A percentile compares a stretch with the other conserved stretches of the same genome.
phyloP scores from a whole-genome alignment of 2,888 invertebrate species.

The Urechis unicinctus region DNA sequence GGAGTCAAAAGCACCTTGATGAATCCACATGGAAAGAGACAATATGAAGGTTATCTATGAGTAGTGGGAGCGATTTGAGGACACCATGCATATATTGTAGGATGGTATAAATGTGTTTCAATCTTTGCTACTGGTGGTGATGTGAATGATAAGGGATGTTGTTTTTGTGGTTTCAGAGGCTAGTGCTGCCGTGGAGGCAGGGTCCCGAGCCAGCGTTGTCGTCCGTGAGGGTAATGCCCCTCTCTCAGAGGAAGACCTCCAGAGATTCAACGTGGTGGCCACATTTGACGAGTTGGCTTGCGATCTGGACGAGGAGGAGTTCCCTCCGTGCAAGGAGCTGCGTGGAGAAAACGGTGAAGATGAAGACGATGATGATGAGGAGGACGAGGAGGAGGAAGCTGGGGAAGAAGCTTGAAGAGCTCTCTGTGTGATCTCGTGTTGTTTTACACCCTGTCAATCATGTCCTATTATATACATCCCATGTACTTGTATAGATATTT shows the following conservation, averaged over 20 bases:
- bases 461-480: too few relatives aligned
- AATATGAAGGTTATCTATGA: too few relatives aligned
- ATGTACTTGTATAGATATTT: too few relatives aligned
- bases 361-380: slow-evolving; percentile 6
- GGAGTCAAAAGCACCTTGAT: too few relatives aligned
- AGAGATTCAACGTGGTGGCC: slow-evolving; percentile 35
- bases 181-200: slow-evolving; percentile 71
- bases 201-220: slow-evolving; percentile 65
- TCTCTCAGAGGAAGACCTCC: slow-evolving; percentile 58
- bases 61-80: too few relatives aligned
- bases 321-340: not conserved
- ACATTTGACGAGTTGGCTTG: slow-evolving; percentile 32
- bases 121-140: not conserved
- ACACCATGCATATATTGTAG: too few relatives aligned
- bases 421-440: too few relatives aligned
- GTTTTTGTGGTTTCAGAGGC: slow-evolving; percentile 66
- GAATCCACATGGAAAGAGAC: too few relatives aligned
- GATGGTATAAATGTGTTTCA: too few relatives aligned
- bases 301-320: not conserved
- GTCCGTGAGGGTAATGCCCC: slow-evolving; percentile 73
- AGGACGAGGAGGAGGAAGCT: slow-evolving; percentile 9
- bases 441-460: too few relatives aligned
- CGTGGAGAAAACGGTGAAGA: slow-evolving; percentile 4
- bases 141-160: too few relatives aligned
- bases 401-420: slow-evolving; percentile 4